Evolutionary conservation across 2,113 vertebrate species (phyloP), one percentile per base, ranked within the genome.

Genomic region (Oncorhynchus clarkii): DNA sequence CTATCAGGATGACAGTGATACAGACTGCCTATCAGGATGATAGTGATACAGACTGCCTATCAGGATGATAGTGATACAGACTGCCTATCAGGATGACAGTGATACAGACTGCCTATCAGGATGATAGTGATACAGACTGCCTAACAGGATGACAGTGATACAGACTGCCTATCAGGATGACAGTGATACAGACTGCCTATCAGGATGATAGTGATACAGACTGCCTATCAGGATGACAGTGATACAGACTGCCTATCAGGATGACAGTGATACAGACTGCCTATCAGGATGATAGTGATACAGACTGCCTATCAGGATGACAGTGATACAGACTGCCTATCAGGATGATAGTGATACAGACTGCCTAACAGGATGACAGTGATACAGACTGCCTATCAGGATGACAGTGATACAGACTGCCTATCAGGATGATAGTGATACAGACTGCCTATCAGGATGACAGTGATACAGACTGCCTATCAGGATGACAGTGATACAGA

Each of bases 111-210:
- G 31, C 39, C 39, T 39, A 9, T 39, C 39, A 39, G 39, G 39
- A 34, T 34, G 31, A 34, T 5, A 34, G 31, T 34, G 31, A 34
- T 31, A 39, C 68, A 74, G 64, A 75, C 75, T 59, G 51, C 64
- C 27, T 77, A 71, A 89, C 87, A 86, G 78, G 69, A 83, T 74
- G 84, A 84, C 39, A 74, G 79, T 82, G 87, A 31, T n/a, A 59
- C 68, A 74, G 64, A 75, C 75, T 59, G 51, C 64, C 27, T 77
- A 71, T 89, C 87, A 86, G 77, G 68, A 82, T 73, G 84, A 84
- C 31, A 73, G 79, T 82, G 87, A 39, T n/a, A 39, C 39, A 39
- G 39, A 39, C 39, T 59, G 51, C 64, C 27, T 77, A 69, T 89
- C 87, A 86, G 78, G 67, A 83, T 73, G 84, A 84, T 31, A 74